Evolutionary conservation across 2,888 invertebrate genomes (phyloP), one percentile per base, ranked within the genome.

Genomic region (Cabera pusaria): DNA sequence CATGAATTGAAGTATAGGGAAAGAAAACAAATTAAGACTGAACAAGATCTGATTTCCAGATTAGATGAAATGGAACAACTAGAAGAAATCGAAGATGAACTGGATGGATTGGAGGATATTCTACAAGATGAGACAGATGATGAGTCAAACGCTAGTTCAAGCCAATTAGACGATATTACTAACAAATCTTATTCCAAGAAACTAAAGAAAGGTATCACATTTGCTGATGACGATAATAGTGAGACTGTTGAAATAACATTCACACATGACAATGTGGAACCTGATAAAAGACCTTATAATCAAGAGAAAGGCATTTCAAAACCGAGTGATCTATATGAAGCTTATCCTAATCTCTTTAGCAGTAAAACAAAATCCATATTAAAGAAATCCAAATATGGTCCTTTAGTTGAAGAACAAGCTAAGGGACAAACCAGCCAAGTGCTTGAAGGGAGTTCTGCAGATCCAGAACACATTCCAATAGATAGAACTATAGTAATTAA

Each of bases 1-100:
- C 36, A 52, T 23, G 74, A 82, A 46, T 33, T 84, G 10, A 77
- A 72, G 47, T 61, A 63, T 41, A 77, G 59, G 53, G 67, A 73
- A n/a, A 71, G 51, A 41, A 42, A 12, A 35, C 44, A 56, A 29
- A 70, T 57, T 52, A 67, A 72, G 58, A 73, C 64, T 44, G 76
- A 88, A 55, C 62, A 72, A 26, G 90, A 90, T 49, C 49, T 92
- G 12, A 68, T 90, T 59, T 62, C 73, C 9, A 77, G 79, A 44
- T 59, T 92, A 22, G 90, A 92, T 69, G 88, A 90, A 63, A 71
- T 92, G 42, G 92, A 92, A 56, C 65, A 75, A 52, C 64, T 86
- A 27, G 90, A 88, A 44, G 84, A 84, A 35, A 56, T 90, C 31
- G 89, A 91, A 70, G 93, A 93, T 77, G 90, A 91, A 66, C 79